Percentiles rank a stretch among this genome's conserved stretches.
Evolutionary conservation across 1,140 invertebrate genomes (phyloP).

Genomic region (Brachionus asplanchnoidis): DNA sequence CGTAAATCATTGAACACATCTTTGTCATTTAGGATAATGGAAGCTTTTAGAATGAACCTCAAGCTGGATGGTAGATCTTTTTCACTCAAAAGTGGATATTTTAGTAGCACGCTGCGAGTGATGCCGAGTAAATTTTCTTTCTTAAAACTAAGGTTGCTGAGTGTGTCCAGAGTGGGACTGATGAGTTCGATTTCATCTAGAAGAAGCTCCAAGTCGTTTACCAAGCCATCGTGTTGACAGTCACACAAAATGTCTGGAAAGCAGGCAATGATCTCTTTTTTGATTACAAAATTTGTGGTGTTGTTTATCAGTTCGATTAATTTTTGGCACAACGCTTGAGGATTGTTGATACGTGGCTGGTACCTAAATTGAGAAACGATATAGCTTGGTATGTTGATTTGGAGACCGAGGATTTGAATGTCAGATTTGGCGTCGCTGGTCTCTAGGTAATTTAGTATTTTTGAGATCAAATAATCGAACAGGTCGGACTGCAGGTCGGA

Average conservation of each 20-base stretch:
- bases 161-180: not conserved
- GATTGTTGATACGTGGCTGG: slow-evolving; percentile 5
- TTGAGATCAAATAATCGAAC: slow-evolving; percentile 15
- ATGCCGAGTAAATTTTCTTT: slow-evolving; percentile 13
- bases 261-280: slow-evolving; percentile 34
- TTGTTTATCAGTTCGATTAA: not conserved
- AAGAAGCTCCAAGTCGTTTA: not conserved
- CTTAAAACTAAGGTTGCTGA: not conserved
- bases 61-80: not conserved
- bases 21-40: not conserved
- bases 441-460: not conserved
- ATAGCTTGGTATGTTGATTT: slow-evolving; percentile 25
- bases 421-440: not conserved
- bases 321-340: slow-evolving; percentile 20
- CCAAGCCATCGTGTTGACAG: not conserved
- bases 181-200: slow-evolving; percentile 9
- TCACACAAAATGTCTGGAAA: slow-evolving; percentile 36
- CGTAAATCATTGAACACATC: not conserved
- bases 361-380: slow-evolving; percentile 9
- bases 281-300: not conserved
- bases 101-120: not conserved
- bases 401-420: not conserved
- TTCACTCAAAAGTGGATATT: not conserved
- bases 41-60: not conserved
- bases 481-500: not conserved